Percentiles rank a stretch among this genome's conserved stretches.
Conservation (phyloP, 2,888 invertebrate genomes). For the Trichacis sp. region DNA sequence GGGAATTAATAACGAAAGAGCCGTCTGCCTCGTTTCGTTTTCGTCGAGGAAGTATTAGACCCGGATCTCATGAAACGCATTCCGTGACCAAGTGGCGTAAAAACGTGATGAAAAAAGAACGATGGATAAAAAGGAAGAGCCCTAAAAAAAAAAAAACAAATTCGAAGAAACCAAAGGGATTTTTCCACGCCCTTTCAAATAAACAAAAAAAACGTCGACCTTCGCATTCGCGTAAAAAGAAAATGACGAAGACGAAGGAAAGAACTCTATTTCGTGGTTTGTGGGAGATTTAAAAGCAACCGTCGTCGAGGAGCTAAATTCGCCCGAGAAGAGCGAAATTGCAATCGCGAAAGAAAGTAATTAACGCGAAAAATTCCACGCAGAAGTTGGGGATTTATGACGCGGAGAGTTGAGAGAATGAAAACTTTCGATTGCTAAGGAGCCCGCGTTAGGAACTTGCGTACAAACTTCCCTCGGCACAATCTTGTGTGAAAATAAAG, state of each 20-base stretch:
- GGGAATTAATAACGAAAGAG: not conserved
- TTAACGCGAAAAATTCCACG: not conserved
- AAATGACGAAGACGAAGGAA: not conserved
- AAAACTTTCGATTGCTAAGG: not conserved
- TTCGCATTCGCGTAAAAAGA: not conserved
- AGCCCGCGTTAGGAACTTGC: not conserved
- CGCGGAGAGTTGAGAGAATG: not conserved
- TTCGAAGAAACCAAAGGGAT: not conserved
- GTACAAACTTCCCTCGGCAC: not conserved
- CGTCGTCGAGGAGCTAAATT: not conserved
- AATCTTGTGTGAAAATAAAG: not conserved
- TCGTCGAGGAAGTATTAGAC: not conserved
- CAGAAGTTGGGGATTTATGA: not conserved
- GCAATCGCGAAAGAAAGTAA: not conserved
- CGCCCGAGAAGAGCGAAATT: not conserved
- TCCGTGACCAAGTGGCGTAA: not conserved
- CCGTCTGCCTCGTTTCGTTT: not conserved
- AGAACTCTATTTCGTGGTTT: not conserved
- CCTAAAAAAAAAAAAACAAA: too few relatives aligned
- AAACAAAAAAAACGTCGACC: not conserved
- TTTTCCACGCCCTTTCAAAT: not conserved
- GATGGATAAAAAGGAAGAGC: not conserved
- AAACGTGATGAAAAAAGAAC: not conserved
- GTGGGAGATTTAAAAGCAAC: not conserved
- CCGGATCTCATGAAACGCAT: not conserved